Percentiles rank a stretch among this genome's conserved stretches.
These are phyloP conservation scores for Amblyornis subalaris DNA, from an alignment of 2,113 vertebrate genomes.

Conservation along the genomic window DNA sequence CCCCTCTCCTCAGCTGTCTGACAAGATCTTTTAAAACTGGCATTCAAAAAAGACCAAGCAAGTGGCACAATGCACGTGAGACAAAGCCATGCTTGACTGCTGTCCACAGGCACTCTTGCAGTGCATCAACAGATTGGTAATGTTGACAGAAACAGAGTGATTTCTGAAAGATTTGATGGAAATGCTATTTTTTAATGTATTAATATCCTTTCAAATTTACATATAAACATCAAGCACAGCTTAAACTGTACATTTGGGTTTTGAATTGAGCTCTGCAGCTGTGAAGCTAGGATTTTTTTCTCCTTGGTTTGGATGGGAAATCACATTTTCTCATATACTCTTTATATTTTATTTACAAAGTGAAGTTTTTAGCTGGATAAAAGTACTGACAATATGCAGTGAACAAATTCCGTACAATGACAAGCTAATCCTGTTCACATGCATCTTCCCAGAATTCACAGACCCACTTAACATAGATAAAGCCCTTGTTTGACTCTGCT, in stretches of 20 bases:
- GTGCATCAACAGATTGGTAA: background rate
- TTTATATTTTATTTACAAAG: slow-evolving; percentile 13
- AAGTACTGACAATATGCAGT: background rate
- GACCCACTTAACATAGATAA: background rate
- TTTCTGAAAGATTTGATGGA: background rate
- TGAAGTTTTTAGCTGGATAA: background rate
- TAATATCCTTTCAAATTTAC: background rate
- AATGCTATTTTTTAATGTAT: background rate
- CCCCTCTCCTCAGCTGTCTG: background rate
- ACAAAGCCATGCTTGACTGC: background rate
- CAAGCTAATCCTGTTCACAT: slow-evolving; percentile 19
- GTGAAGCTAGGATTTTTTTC: background rate
- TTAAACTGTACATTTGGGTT: background rate
- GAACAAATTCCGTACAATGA: slow-evolving; percentile 3
- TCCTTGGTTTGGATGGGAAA: background rate
- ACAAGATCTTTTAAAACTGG: background rate
- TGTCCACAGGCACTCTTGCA: background rate
- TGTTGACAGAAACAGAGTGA: background rate
- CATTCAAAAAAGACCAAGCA: background rate
- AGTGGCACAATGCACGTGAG: background rate
- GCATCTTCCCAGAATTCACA: background rate
- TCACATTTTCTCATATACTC: background rate
- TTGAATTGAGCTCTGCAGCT: background rate
- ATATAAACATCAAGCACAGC: background rate
- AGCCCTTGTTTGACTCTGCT: slow-evolving; percentile 4